These are phyloP conservation scores for Chrysogorgia sp. DNA, from an alignment of 92 coral and sea anemone genomes.

Conservation along the genomic window DNA sequence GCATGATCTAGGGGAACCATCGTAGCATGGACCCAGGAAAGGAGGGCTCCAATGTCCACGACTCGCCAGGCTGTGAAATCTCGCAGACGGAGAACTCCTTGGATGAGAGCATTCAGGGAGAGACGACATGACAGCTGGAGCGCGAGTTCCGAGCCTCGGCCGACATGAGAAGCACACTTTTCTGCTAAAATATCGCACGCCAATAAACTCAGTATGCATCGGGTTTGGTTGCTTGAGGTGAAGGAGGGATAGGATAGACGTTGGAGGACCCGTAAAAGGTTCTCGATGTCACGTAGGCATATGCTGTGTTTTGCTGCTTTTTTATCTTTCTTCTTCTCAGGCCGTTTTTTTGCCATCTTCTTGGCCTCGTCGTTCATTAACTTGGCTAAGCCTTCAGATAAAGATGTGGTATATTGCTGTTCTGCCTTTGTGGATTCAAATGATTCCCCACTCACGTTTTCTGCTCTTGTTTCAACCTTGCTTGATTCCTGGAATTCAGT, in stretches of 20 bases:
- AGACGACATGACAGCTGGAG: slow-evolving; percentile 16
- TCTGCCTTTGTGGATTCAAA: slow-evolving; percentile 11
- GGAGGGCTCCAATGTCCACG: slow-evolving; percentile 22
- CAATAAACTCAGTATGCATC: slow-evolving; percentile 28
- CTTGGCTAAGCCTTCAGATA: slow-evolving; percentile 17
- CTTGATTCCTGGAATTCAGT: not conserved
- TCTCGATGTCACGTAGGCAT: slow-evolving; percentile 1
- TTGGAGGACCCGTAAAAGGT: slow-evolving; percentile 7
- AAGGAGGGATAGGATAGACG: slow-evolving; percentile 16
- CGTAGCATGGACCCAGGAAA: slow-evolving; percentile 22
- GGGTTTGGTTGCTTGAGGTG: slow-evolving; percentile 17
- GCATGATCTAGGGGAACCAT: not conserved
- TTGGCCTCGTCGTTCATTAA: not conserved
- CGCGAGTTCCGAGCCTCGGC: not conserved
- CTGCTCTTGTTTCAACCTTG: not conserved
- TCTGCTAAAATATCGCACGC: slow-evolving; percentile 33
- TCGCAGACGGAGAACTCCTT: slow-evolving; percentile 8
- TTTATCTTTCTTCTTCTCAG: not conserved
- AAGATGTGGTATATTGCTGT: not conserved
- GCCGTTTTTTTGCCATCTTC: not conserved
- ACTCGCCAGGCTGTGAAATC: slow-evolving; percentile 34
- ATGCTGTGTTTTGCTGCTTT: not conserved
- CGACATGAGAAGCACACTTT: not conserved
- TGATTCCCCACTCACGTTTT: too few species aligned
- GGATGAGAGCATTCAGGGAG: slow-evolving; percentile 8